Conservation (phyloP, 2,797 vertebrate genomes). For the Coregonus sp. region DNA sequence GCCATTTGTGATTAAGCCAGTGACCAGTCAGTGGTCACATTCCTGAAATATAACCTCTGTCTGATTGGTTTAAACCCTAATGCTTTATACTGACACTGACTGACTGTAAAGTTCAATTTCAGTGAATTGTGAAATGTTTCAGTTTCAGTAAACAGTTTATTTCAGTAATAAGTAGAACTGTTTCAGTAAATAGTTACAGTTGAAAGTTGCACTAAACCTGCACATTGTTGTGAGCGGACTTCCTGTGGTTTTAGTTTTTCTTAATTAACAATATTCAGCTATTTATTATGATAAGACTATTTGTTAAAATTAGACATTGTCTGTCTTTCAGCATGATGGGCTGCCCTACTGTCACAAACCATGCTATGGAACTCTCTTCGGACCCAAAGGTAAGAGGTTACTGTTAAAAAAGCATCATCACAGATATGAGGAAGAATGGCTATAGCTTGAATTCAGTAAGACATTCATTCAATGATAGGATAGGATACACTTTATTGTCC, state of each 20-base stretch:
- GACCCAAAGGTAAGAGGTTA: conserved; percentile 55
- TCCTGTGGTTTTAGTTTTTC: background rate
- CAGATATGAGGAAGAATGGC: too few species aligned
- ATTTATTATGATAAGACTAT: background rate
- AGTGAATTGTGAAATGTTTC: background rate
- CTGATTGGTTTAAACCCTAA: background rate
- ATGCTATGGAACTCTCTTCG: conserved; percentile 62
- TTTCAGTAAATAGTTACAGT: background rate
- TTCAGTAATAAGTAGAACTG: background rate
- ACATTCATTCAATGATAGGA: too few species aligned
- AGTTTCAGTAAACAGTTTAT: too few species aligned
- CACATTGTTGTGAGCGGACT: background rate
- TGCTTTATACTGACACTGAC: background rate
- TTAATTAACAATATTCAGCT: background rate
- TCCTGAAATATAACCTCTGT: background rate
- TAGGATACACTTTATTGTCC: too few species aligned
- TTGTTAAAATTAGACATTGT: conserved; percentile 4
- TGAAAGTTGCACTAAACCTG: background rate
- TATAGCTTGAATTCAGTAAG: too few species aligned
- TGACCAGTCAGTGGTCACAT: background rate
- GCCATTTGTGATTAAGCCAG: background rate
- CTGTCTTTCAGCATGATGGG: conserved; percentile 53
- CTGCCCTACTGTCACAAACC: conserved; percentile 62
- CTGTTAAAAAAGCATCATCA: background rate
- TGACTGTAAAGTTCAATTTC: background rate